Conservation (phyloP, 2,888 invertebrate species). For the Empis livida region DNA sequence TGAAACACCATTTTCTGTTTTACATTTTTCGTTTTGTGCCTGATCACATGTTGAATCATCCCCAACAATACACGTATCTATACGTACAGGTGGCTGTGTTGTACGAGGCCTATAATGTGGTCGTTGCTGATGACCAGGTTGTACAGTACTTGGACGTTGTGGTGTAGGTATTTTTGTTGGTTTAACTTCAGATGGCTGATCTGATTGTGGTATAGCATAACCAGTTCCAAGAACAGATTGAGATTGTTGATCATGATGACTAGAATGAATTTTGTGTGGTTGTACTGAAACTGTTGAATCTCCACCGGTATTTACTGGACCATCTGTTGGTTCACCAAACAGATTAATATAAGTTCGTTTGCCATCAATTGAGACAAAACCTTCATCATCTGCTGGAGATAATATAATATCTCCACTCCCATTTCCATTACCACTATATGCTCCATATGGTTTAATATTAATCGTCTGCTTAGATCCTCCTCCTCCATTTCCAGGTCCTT, state of each 20-base stretch:
- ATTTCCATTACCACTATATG: conserved; percentile 22
- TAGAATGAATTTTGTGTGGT: conserved; percentile 15
- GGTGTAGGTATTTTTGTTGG: conserved; percentile 50
- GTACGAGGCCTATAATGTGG: conserved; percentile 44
- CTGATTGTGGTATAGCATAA: conserved; percentile 45
- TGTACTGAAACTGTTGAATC: conserved; percentile 21
- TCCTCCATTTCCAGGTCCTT: conserved; percentile 54
- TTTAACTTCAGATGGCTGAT: conserved; percentile 39
- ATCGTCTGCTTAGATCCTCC: conserved; percentile 35
- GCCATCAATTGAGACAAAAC: conserved; percentile 84
- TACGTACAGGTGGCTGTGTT: conserved; percentile 42
- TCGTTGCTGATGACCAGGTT: conserved; percentile 41
- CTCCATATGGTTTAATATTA: conserved; percentile 32
- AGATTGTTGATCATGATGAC: conserved; percentile 18
- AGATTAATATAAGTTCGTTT: conserved; percentile 79
- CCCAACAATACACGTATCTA: conserved; percentile 88
- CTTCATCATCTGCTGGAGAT: conserved; percentile 64
- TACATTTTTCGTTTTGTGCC: conserved; percentile 76
- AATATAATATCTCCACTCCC: conserved; percentile 56
- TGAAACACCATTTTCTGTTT: conserved; percentile 74
- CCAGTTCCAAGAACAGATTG: conserved; percentile 45
- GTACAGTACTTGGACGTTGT: conserved; percentile 15
- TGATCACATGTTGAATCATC: conserved; percentile 83
- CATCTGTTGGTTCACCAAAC: conserved; percentile 49
- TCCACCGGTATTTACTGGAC: conserved; percentile 29